Percentiles rank a stretch among this genome's conserved stretches.
These are phyloP conservation scores for Tillus elongatus DNA, from an alignment of 2,888 invertebrate genomes.

Conservation along the genomic window DNA sequence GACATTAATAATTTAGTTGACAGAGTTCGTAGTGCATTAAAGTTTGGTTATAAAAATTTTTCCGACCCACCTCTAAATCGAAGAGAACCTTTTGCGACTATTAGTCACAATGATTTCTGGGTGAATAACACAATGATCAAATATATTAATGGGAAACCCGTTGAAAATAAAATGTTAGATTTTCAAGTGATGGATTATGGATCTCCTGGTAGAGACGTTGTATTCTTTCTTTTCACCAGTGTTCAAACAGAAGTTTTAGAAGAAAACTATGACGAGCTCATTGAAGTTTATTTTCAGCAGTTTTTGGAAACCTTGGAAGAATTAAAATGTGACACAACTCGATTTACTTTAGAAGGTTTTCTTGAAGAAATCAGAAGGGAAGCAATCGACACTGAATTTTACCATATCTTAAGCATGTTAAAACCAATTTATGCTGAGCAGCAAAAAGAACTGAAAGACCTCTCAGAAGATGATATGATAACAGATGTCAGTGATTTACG, in stretches of 20 bases:
- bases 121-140: slow-evolving; percentile 50
- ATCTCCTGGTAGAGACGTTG: slow-evolving; percentile 23
- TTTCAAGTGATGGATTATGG: slow-evolving; percentile 25
- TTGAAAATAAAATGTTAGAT: slow-evolving; percentile 25
- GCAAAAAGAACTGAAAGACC: slow-evolving; percentile 34
- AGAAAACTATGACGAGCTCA: slow-evolving; percentile 1
- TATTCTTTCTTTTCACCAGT: slow-evolving; percentile 22
- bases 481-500: too few relatives aligned
- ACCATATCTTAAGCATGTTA: slow-evolving; percentile 40
- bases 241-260: neutral
- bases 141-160: slow-evolving; percentile 24
- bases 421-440: slow-evolving; percentile 35
- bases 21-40: neutral
- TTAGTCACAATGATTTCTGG: slow-evolving; percentile 51
- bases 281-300: slow-evolving; percentile 10
- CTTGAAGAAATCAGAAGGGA: slow-evolving; percentile 32
- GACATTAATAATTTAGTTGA: neutral
- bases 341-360: slow-evolving; percentile 35
- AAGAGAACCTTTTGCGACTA: slow-evolving; percentile 43
- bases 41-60: neutral
- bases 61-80: neutral
- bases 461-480: slow-evolving; percentile 22
- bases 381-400: slow-evolving; percentile 33
- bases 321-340: slow-evolving; percentile 21
- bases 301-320: slow-evolving; percentile 1